Base-by-base conservation (phyloP, 2,113 vertebrate genomes). In the Corydoras sp. region DNA sequence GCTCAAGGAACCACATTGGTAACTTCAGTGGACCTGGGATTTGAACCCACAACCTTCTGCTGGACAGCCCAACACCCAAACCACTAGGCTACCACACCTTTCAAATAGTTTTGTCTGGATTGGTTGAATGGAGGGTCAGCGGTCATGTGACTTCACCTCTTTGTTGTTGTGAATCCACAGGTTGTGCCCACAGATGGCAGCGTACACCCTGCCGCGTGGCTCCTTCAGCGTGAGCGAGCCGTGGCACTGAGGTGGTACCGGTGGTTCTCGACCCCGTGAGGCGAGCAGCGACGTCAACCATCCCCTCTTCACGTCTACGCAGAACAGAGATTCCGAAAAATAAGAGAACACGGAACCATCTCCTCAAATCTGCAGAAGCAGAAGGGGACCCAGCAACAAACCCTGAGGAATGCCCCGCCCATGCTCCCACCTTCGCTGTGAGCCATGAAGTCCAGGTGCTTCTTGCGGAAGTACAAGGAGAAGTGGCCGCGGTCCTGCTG, bases 361-460 rank as follows among this genome's bases (percentile, higher is more conserved):
- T 13, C 13, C 3, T 10, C n/a, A n/a, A n/a, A 53, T 35, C 3
- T 35, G 32, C 6, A 35, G 32, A 35, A 35, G 32, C 32, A 35
- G 32, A 35, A 35, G 50, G 3, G 49, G 4, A n/a, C 60, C 4
- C 3, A 30, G 10, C 0, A 3, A 10, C 15, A 31, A 54, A 66
- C 56, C 24, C 7, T 43, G 56, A 61, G 58, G 72, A 76, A 56
- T 29, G 7, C 51, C 51, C 18, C 3, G n/a, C n/a, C 1, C 31
- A 14, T 18, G 14, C 10, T 50, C 73, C 77, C 53, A 90, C 88
- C 88, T 0, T 85, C 79, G 48, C 4, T 88, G 54, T 88, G 84
- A 69, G 88, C 90, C 88, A 90, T 86, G 79, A 91, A 90, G 64
- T 91, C 90, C 51, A 88, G 87, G 54, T 80, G 86, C 76, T 89